Evolutionary conservation across 2,113 vertebrate genomes (phyloP).

Genomic region (Thymallus thymallus): DNA sequence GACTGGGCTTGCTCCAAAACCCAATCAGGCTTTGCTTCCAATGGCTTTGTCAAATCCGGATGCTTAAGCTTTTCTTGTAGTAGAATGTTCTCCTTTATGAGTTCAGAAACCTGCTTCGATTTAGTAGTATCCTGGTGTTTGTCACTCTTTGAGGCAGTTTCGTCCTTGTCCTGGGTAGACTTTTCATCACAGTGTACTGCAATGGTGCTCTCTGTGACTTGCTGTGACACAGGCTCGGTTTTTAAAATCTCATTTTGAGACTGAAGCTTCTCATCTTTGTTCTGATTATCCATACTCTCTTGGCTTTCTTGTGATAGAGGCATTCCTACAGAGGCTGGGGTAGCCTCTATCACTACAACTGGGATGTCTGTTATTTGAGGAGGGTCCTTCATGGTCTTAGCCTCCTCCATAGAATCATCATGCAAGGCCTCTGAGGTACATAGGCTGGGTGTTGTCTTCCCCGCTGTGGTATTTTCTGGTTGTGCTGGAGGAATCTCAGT

Average conservation of each 20-base stretch:
- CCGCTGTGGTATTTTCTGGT: constrained; percentile 14
- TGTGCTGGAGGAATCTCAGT: constrained; percentile 4
- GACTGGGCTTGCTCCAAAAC: constrained; percentile 58
- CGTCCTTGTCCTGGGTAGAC: constrained; percentile 30
- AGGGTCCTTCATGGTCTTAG: constrained; percentile 17
- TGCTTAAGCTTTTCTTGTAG: constrained; percentile 71
- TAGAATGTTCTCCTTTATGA: constrained; percentile 72
- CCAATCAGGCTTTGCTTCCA: constrained; percentile 57
- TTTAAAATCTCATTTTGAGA: constrained; percentile 14
- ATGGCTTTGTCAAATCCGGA: constrained; percentile 60
- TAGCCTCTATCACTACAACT: constrained; percentile 18
- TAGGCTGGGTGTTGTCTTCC: not conserved
- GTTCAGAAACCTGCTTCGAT: constrained; percentile 70
- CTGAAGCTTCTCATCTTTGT: constrained; percentile 25
- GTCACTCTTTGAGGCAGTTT: constrained; percentile 27
- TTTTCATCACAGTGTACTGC: constrained; percentile 28
- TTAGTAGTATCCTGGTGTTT: constrained; percentile 42
- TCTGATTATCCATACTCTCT: constrained; percentile 20
- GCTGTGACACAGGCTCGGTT: not conserved
- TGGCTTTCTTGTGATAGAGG: constrained; percentile 29
- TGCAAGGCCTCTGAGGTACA: constrained; percentile 11
- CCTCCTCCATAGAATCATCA: constrained; percentile 6
- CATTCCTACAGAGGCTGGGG: constrained; percentile 10
- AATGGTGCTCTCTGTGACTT: constrained; percentile 15
- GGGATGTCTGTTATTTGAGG: not conserved